Base-by-base conservation (phyloP, 2,113 vertebrate species). In the Blennius ocellaris region DNA sequence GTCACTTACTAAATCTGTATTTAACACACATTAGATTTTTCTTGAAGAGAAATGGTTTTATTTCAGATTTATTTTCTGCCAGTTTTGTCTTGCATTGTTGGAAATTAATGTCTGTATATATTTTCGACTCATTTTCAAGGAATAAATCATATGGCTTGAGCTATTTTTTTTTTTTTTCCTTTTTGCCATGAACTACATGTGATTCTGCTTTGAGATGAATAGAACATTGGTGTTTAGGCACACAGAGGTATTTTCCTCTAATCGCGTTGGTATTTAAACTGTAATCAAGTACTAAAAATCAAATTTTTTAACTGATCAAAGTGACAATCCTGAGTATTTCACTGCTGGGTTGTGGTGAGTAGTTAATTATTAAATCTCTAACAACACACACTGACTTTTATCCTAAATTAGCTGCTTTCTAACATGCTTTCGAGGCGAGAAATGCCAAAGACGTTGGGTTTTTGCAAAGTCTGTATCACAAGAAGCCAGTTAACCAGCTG, bases 321-420 rank as follows among this genome's bases (percentile, higher is more conserved):
- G 78, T 91, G 92, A 94, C 93, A 93, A 93, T 94, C 92, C 85
- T 92, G 87, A 90, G 72, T 41, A 54, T 83, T 68, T 79, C 68
- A 79, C 57, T 8, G 1, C 67, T 54, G 64, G 8, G 66, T 55
- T 75, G 60, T 71, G 62, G 43, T 73, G 36, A 9, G 39, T 52
- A 59, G 48, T 17, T 43, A 47, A 60, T 73, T 37, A 21, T 57
- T 16, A 30, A 66, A 54, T 43, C 6, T 37, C 57, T 68, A 69
- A 54, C 14, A 47, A 70, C 40, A 51, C 53, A 60, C 4, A 68
- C 73, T 66, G 8, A 69, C 14, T 67, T 6, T 58, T 49, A 73
- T 76, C 55, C 55, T 81, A 41, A 70, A 76, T 57, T 48, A 73
- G 61, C 53, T 81, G 69, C 74, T 78, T 73, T 67, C 11, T 76